Percentiles rank a stretch among this genome's conserved stretches.
Conservation (phyloP, 37 sponge, comb jelly and placozoan genomes). For the Cladorhizidae sp. region DNA sequence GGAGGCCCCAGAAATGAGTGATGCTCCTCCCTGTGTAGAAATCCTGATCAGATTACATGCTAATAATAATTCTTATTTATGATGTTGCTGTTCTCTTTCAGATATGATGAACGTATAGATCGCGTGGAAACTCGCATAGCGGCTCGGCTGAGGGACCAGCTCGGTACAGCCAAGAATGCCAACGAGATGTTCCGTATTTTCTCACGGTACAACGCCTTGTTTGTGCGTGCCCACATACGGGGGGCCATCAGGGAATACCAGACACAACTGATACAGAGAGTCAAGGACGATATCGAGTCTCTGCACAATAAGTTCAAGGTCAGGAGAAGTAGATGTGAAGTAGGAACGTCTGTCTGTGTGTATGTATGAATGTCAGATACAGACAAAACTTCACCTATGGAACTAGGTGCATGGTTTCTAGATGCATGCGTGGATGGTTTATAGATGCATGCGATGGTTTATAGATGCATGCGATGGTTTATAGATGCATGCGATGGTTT, state of each 20-base stretch:
- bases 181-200: slow-evolving; percentile 99
- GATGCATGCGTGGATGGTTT: not conserved
- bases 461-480: not conserved
- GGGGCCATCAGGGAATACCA: slow-evolving; percentile 99
- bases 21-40: too few species aligned
- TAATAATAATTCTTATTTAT: too few species aligned
- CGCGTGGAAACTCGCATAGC: slow-evolving; percentile 97
- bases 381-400: not conserved
- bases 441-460: not conserved
- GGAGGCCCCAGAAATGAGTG: too few species aligned
- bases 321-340: not conserved
- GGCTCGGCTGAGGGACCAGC: slow-evolving; percentile 95
- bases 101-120: slow-evolving; percentile 97
- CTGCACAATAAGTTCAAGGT: slow-evolving; percentile 99
- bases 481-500: not conserved
- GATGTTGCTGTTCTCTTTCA: not conserved
- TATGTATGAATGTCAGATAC: not conserved
- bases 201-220: slow-evolving; percentile 97
- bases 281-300: slow-evolving; percentile 98
- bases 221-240: slow-evolving; percentile 95
- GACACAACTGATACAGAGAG: slow-evolving; percentile 96
- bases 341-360: not conserved
- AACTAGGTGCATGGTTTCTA: not conserved
- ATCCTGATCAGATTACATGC: too few species aligned
- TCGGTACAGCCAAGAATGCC: slow-evolving; percentile 98